Base-by-base conservation (phyloP, 2,797 vertebrate species). In the Furcifer pardalis region DNA sequence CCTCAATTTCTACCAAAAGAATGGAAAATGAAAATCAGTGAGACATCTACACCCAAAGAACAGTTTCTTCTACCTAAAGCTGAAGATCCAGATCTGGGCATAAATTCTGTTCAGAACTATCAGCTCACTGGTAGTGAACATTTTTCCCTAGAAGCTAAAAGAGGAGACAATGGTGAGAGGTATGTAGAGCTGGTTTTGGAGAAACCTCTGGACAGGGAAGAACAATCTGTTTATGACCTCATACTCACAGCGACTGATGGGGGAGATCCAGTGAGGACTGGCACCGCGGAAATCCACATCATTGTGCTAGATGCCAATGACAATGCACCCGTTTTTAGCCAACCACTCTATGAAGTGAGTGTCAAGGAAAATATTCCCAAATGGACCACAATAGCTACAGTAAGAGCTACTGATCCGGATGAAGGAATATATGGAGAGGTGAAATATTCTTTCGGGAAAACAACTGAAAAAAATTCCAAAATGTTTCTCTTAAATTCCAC, bases 21-120 rank as follows among this genome's bases (percentile, higher is more conserved):
- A 81, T 95, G 96, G 85, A 94, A 79, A 96, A 95, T 93, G 94
- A 95, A 87, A 96, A 89, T 95, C 84, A 90, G 94, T 86, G 94
- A 96, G 4, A 79, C 90, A 0, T 91, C 92, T 0, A 0, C 89
- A 0, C 77, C 90, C 1, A 95, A 96, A 5, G 88, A 68, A 0
- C 86, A 93, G 2, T 96, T 95, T 15, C 93, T 95, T 49, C 72
- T 97, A 8, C 94, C 93, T 2, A 69, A 90, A 4, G 96, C 96
- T 2, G 91, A 91, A 1, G 96, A 97, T 72, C 84, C 88, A 3
- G 95, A 96, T 32, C 85, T 73, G 12, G 93, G 92, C 1, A 30
- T 25, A 1, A 93, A 95, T 80, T 85, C 84, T 79, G 7, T 85
- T 23, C 84, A 85, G 17, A 32, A 4, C 12, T 85, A 85, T 7